Base-by-base conservation (phyloP, 2,888 invertebrate genomes). In the Beris morrisii region DNA sequence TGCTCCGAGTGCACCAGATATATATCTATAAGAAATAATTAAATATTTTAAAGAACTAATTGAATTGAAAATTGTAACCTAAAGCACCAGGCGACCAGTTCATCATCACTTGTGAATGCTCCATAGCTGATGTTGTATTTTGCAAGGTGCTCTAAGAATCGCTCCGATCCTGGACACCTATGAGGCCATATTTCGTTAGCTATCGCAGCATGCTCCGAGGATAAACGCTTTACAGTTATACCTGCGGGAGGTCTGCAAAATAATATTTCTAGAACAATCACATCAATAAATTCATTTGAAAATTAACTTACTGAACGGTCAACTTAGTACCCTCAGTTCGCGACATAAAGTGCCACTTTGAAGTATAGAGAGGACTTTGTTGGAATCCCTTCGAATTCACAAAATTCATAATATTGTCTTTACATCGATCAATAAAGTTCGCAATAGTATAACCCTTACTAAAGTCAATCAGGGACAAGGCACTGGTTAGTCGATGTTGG, bases 401-500 rank as follows among this genome's bases (percentile, higher is more conserved):
- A 15, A 43, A 61, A 13, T 38, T 50, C 11, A 22, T 2, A 3
- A 52, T 13, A 1, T 7, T 15, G 6, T 61, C 50, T 5, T 30
- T 6, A 3, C 50, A 38, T 1, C 13, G 12, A n/a, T 15, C 31
- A 15, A 11, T 38, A 3, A 61, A 15, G 3, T 38, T 32, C 13
- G 61, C 22, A 30, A 61, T 50, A 3, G 38, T 4, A 43, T n/a
- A 32, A 0, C 43, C n/a, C 22, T 15, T 38, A 4, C 73, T 73
- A 77, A 78, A 79, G 66, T 79, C 73, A 11, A 80, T 64, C 13
- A 75, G 69, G 1, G 68, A 61, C 32, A 80, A 54, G n/a, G 76
- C 76, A 63, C 67, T 70, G 52, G 66, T 68, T 13, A 80, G 67
- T 12, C 71, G 67, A 58, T 72, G 73, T 53, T 72, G 73, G 9